Percentiles rank a stretch among this genome's conserved stretches.
Evolutionary conservation across 2,797 vertebrate genomes (phyloP).

Genomic region (Lophotriccus pileatus): DNA sequence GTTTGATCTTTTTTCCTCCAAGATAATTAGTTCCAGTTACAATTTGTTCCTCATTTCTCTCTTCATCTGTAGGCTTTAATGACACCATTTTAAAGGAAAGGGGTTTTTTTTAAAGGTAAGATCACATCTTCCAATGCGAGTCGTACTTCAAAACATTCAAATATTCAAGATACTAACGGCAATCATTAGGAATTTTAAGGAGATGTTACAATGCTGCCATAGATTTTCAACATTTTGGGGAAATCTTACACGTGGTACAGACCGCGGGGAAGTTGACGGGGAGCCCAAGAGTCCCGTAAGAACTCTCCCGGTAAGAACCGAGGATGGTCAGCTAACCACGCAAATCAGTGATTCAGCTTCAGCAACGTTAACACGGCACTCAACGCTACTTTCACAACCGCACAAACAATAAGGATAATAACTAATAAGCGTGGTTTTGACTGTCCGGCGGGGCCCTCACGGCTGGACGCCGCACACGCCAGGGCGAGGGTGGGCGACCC

Average conservation of each 20-base stretch:
- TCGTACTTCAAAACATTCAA: not conserved
- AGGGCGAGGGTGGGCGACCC: rapidly evolving
- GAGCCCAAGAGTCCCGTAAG: rapidly evolving
- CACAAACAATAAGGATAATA: too few relatives aligned
- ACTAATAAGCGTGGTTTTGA: not conserved
- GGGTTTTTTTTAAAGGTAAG: not conserved
- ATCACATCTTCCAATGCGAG: not conserved
- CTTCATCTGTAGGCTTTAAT: not conserved
- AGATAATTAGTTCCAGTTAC: not conserved
- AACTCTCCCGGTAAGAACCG: too few relatives aligned
- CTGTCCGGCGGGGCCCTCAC: not conserved
- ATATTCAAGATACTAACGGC: not conserved
- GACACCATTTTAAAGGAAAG: not conserved
- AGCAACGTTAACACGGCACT: not conserved
- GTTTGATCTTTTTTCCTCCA: not conserved
- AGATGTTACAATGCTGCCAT: not conserved
- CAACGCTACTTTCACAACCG: not conserved
- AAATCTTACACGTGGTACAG: not conserved
- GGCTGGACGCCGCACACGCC: rapidly evolving
- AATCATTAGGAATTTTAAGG: not conserved
- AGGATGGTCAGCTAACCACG: not conserved
- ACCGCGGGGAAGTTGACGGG: not conserved
- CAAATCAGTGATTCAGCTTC: not conserved
- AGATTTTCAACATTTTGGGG: not conserved
- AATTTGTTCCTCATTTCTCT: not conserved